phyloP scores from a whole-genome alignment of 2,797 vertebrate genomes.

The Scleropages formosus region DNA sequence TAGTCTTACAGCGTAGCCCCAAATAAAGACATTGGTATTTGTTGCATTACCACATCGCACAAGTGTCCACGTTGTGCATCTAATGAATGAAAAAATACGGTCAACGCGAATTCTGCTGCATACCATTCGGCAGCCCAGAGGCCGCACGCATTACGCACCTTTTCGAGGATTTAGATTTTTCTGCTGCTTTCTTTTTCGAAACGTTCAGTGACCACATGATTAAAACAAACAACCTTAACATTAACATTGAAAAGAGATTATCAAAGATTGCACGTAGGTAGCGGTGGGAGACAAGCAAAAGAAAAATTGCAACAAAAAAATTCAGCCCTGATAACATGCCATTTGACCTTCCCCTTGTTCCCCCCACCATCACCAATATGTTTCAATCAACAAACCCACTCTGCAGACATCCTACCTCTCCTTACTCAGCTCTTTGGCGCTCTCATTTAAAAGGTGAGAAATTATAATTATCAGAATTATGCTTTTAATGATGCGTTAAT shows the following conservation, averaged over 20 bases:
- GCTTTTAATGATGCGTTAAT: conserved; percentile 90
- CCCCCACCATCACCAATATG: conserved; percentile 51
- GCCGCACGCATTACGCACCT: conserved; percentile 20
- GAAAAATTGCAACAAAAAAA: neutral
- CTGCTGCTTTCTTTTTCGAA: neutral
- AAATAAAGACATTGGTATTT: conserved; percentile 1
- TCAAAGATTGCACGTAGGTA: neutral
- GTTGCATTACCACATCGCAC: conserved; percentile 30
- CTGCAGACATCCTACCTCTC: conserved; percentile 66
- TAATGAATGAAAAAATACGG: conserved; percentile 25
- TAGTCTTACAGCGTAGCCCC: neutral
- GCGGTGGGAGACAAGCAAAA: neutral
- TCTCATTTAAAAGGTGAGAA: conserved; percentile 84
- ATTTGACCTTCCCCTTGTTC: conserved; percentile 9
- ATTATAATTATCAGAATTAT: conserved; percentile 88
- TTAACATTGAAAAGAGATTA: conserved; percentile 26
- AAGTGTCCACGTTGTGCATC: conserved; percentile 33
- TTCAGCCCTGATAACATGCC: conserved; percentile 5
- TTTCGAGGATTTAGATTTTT: too few relatives aligned
- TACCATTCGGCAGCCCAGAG: conserved; percentile 46
- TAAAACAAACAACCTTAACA: conserved; percentile 28
- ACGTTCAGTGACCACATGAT: neutral
- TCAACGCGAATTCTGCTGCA: conserved; percentile 6
- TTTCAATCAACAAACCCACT: conserved; percentile 70
- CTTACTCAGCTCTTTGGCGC: conserved; percentile 58